Base-by-base conservation (phyloP, 2,888 invertebrate species). In the Drosophila macrothrix region DNA sequence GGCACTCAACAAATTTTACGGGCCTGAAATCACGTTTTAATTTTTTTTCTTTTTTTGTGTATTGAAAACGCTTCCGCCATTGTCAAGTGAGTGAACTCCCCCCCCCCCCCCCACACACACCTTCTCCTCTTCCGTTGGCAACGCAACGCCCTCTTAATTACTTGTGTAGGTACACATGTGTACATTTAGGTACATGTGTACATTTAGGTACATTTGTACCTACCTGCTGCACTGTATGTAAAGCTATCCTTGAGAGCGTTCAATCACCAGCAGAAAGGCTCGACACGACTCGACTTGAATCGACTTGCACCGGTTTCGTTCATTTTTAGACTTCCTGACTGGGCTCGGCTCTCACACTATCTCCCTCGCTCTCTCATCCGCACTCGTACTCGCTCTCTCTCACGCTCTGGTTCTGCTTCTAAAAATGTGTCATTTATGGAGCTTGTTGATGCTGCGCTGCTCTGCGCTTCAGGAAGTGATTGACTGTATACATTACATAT, bases 241-340 rank as follows among this genome's bases (percentile, higher is more conserved):
- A 46, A 69, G 67, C 69, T 73, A 90, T 87, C 87, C 87, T 90
- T 87, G 87, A 87, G 80, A 60, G 72, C 82, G 87, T 90, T 87
- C 90, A 90, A 76, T 87, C 84, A 90, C 87, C 75, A 62, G 33
- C 37, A n/a, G 10, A 56, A 56, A 56, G 56, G 56, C 56, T 56
- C 56, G 56, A 39, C 56, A 39, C 39, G 28, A 39, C 7, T 37
- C 37, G 6, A 25, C 22, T 31, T 43, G n/a, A 37, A 16, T 55
- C 37, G 5, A 56, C 73, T 25, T 53, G 60, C 71, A 75, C 80
- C 82, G 79, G 79, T 79, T 78, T 64, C 53, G 55, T 73, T 58
- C 63, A 74, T 75, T 71, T 75, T 78, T 68, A 75, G 67, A 87
- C 90, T 84, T 84, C 84, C 84, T 84, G 89, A 78, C 73, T 73